Conservation (phyloP, 2,888 invertebrate species). For the Aphodius sticticus region DNA sequence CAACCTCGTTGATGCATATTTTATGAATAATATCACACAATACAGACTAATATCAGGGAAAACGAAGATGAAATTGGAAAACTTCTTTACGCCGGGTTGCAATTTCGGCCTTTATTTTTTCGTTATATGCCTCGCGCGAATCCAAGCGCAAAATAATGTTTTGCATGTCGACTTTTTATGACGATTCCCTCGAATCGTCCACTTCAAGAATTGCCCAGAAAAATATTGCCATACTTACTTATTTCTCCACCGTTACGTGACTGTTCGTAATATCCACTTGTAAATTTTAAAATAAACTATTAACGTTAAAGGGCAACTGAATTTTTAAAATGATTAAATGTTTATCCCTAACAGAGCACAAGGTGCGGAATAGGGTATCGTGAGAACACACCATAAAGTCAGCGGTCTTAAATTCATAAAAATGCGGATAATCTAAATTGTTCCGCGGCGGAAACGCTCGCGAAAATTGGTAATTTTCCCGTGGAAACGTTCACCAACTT, state of each 20-base stretch:
- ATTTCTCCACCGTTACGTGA: background rate
- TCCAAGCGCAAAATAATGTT: background rate
- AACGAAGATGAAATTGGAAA: background rate
- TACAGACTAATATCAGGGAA: background rate
- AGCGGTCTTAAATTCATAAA: slow-evolving; percentile 4
- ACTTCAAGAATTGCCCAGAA: background rate
- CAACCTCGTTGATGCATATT: no score
- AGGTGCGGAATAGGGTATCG: background rate
- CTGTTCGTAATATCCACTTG: background rate
- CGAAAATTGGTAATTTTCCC: background rate
- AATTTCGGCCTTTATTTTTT: background rate
- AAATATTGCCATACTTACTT: background rate
- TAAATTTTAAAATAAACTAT: background rate
- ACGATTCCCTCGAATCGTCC: background rate
- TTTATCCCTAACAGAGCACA: no score
- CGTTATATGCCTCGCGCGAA: background rate
- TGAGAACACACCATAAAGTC: background rate
- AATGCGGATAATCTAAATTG: slow-evolving; percentile 4
- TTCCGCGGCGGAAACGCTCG: background rate
- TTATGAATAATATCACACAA: no score
- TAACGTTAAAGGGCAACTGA: background rate
- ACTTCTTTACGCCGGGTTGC: background rate
- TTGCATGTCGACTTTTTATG: background rate
- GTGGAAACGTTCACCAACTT: background rate
- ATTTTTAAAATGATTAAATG: background rate